A percentile compares a stretch with the other conserved stretches of the same genome.
phyloP scores from a whole-genome alignment of 2,113 vertebrate species.

The Piprites chloris region DNA sequence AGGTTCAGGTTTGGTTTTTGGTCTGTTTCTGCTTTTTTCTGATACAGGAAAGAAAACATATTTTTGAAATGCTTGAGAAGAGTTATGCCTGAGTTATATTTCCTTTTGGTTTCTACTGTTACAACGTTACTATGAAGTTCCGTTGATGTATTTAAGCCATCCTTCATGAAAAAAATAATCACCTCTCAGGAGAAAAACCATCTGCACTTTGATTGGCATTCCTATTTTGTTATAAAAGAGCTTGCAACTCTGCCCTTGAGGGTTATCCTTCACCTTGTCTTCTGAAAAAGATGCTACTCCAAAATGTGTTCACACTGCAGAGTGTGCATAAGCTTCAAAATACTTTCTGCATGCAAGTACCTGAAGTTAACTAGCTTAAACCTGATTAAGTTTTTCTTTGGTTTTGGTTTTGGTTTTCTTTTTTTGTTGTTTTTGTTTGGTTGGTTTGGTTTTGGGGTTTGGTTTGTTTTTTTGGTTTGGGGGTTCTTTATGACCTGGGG shows the following conservation, averaged over 20 bases:
- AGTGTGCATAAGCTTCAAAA: background rate
- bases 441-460: background rate
- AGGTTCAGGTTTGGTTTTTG: background rate
- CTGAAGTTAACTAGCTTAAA: background rate
- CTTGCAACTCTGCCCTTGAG: constrained; percentile 52
- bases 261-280: constrained; percentile 50
- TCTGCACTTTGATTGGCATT: constrained; percentile 51
- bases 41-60: background rate
- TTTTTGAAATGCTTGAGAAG: background rate
- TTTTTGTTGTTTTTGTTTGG: background rate
- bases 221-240: constrained; percentile 39
- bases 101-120: background rate
- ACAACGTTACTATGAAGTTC: background rate
- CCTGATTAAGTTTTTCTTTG: background rate
- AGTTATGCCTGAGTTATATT: background rate
- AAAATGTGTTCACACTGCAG: background rate
- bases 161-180: constrained; percentile 39
- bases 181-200: constrained; percentile 40
- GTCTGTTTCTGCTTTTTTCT: background rate
- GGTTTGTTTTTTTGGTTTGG: background rate
- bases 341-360: background rate
- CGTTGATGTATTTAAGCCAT: constrained; percentile 28
- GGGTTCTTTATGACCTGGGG: background rate
- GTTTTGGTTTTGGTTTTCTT: background rate
- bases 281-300: background rate